Evolutionary conservation across 2,888 invertebrate species (phyloP).

Genomic region (Morpho deidamia): DNA sequence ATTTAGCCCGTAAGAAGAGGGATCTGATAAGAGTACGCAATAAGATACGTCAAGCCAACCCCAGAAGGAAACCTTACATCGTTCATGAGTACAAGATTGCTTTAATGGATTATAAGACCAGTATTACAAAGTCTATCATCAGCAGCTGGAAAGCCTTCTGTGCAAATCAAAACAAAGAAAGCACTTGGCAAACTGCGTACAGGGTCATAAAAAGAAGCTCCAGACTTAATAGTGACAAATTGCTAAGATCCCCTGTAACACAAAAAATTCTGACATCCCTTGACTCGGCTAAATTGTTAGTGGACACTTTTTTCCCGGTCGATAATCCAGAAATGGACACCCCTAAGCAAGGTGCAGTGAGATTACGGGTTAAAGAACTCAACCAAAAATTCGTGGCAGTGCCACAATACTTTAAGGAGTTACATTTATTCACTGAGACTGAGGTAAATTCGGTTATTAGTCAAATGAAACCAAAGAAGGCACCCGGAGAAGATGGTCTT

Average conservation of each 20-base stretch:
- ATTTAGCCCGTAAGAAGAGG: neutral
- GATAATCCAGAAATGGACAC: neutral
- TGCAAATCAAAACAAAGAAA: neutral
- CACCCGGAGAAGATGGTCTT: neutral
- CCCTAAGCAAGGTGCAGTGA: neutral
- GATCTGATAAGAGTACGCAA: neutral
- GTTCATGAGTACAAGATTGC: neutral
- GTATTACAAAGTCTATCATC: neutral
- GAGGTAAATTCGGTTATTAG: neutral
- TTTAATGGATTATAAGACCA: neutral
- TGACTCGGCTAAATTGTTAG: neutral
- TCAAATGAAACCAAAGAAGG: neutral
- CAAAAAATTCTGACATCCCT: neutral
- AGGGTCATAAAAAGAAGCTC: neutral
- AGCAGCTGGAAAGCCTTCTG: neutral
- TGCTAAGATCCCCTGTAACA: neutral
- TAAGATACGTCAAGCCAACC: neutral
- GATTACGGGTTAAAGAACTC: no score
- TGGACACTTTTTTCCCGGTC: neutral
- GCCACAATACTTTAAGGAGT: neutral
- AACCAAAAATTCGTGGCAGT: neutral
- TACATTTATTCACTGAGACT: neutral
- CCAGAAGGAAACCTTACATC: neutral
- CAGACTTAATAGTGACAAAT: neutral
- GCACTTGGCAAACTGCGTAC: neutral